Conservation (phyloP, 2,888 invertebrate genomes). For the Amiota minor region DNA sequence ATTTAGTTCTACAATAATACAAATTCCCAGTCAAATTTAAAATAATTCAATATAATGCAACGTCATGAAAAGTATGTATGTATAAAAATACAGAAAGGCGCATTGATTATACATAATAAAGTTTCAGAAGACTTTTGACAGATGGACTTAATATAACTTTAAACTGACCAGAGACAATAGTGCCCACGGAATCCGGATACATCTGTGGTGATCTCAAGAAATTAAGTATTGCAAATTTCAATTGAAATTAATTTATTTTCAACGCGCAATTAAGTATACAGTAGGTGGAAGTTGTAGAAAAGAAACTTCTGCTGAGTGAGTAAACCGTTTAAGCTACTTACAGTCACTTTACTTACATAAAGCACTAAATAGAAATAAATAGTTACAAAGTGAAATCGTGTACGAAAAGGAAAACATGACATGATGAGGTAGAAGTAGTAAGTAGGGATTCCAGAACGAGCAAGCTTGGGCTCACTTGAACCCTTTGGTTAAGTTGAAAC, state of each 20-base stretch:
- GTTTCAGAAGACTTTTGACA: too few species aligned
- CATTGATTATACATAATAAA: too few species aligned
- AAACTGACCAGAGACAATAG: too few species aligned
- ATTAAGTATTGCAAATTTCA: constrained; percentile 52
- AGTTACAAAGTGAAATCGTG: constrained; percentile 53
- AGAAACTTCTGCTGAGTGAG: constrained; percentile 34
- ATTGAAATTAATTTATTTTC: constrained; percentile 61
- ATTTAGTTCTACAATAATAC: too few species aligned
- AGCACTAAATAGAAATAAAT: constrained; percentile 57
- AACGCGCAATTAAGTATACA: constrained; percentile 60
- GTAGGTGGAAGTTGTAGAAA: constrained; percentile 33
- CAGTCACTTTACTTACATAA: constrained; percentile 50
- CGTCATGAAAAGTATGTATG: too few species aligned
- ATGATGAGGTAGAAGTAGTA: constrained; percentile 32
- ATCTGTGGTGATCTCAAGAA: constrained; percentile 28
- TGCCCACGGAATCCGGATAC: too few species aligned
- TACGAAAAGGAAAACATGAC: constrained; percentile 22
- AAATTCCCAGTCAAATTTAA: too few species aligned
- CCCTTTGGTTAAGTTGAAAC: background rate
- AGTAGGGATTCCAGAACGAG: constrained; percentile 25
- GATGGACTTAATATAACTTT: too few species aligned
- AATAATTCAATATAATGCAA: too few species aligned
- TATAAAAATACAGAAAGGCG: too few species aligned
- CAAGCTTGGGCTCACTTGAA: constrained; percentile 12
- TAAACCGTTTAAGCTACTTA: constrained; percentile 61